These are phyloP conservation scores for Campylorhamphus procurvoides DNA, from an alignment of 2,113 vertebrate species.

Conservation along the genomic window DNA sequence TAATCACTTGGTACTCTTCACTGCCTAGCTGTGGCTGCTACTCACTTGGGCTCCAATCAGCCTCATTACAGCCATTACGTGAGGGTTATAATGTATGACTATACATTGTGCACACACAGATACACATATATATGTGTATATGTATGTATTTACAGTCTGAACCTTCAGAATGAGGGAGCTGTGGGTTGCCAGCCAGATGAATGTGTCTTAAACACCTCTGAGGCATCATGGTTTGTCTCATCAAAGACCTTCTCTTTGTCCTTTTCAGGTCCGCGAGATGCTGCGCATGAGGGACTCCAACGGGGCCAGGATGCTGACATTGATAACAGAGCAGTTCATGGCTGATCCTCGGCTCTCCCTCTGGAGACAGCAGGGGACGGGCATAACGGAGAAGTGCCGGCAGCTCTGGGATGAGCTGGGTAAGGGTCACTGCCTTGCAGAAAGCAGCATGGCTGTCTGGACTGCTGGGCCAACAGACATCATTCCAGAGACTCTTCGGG, in stretches of 20 bases:
- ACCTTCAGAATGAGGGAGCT: neutral
- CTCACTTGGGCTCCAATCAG: neutral
- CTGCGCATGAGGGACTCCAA: conserved; percentile 98
- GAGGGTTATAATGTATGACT: neutral
- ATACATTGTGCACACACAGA: neutral
- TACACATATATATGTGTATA: too few species aligned
- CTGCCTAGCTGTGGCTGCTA: neutral
- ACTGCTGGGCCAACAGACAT: neutral
- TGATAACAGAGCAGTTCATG: conserved; percentile 99
- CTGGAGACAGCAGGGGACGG: conserved; percentile 97
- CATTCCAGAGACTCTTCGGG: neutral
- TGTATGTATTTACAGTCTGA: neutral
- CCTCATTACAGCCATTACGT: neutral
- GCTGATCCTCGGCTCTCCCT: conserved; percentile 94
- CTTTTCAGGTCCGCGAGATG: conserved; percentile 93
- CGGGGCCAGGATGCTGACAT: conserved; percentile 93
- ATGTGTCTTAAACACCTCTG: neutral
- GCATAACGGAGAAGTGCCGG: conserved; percentile 97
- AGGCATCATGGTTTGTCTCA: neutral
- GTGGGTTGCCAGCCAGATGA: neutral
- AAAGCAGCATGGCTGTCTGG: neutral
- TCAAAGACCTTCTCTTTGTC: neutral
- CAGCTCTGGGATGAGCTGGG: conserved; percentile 97
- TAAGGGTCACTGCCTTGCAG: conserved; percentile 62
- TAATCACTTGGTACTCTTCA: neutral